Evolutionary conservation across 2,888 invertebrate genomes (phyloP).

Genomic region (Philopedon plagiatum): DNA sequence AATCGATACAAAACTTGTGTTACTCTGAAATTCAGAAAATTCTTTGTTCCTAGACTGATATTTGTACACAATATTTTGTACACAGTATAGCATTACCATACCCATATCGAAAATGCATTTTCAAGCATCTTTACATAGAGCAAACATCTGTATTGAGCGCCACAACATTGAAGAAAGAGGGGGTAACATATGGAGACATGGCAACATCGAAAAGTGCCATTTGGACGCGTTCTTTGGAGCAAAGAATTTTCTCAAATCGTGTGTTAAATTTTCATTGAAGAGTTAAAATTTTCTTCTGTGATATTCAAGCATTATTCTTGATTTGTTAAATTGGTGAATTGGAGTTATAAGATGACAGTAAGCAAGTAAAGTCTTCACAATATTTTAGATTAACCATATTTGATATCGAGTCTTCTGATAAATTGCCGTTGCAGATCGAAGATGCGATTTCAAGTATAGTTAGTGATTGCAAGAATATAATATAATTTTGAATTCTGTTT

Average conservation of each 20-base stretch:
- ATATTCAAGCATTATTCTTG: background rate
- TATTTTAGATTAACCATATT: background rate
- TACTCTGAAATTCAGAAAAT: slow-evolving; percentile 65
- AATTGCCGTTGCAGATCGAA: too few relatives aligned
- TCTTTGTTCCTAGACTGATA: slow-evolving; percentile 68
- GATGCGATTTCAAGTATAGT: too few relatives aligned
- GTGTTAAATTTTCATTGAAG: slow-evolving; percentile 29
- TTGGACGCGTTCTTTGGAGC: slow-evolving; percentile 66
- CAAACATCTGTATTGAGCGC: slow-evolving; percentile 64
- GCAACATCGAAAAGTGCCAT: slow-evolving; percentile 55
- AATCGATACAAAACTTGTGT: slow-evolving; percentile 41
- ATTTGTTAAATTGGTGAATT: background rate
- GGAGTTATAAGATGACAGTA: background rate
- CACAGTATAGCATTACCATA: slow-evolving; percentile 31
- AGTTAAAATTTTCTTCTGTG: slow-evolving; percentile 15
- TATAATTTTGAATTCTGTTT: too few relatives aligned
- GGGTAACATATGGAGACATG: slow-evolving; percentile 53
- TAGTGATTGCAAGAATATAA: too few relatives aligned
- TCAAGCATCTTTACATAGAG: slow-evolving; percentile 52
- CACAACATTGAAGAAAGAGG: slow-evolving; percentile 63
- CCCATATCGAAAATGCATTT: slow-evolving; percentile 38
- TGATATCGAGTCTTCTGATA: too few relatives aligned
- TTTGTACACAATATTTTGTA: slow-evolving; percentile 10
- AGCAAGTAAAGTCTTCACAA: slow-evolving; percentile 1
- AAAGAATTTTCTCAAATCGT: slow-evolving; percentile 66